Base-by-base conservation (phyloP, 2,113 vertebrate genomes). In the Cichladusa arquata region DNA sequence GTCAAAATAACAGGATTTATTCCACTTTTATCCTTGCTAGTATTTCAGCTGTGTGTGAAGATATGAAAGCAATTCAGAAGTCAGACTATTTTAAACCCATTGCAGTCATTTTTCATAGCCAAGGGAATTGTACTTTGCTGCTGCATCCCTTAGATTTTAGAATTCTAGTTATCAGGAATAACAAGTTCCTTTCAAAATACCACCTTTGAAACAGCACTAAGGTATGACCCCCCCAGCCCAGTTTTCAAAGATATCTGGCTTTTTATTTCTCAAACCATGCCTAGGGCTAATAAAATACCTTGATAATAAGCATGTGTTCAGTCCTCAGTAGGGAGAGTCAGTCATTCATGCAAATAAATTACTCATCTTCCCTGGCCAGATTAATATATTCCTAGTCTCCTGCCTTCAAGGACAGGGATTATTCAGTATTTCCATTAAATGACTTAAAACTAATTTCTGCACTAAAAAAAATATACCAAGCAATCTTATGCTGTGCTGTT, bases 1-100 rank as follows among this genome's bases (percentile, higher is more conserved):
- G 71, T 60, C 82, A 81, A 96, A 96, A 83, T 89, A 95, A 95
- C 62, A 28, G 81, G 78, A 96, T 85, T 88, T 86, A 96, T 82
- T 92, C 92, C 71, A 92, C 86, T 93, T 92, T 81, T 84, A 79
- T 92, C 93, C 80, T 65, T 79, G 57, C 77, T 93, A 65, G 61
- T 85, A 84, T 76, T 97, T 87, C 92, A 94, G 81, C 79, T 83
- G 62, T 82, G 45, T 84, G 77, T 79, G 80, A 89, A 95, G 84
- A 88, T 58, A 83, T 77, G 74, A 92, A 90, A 93, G 92, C 66
- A 90, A 58, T 77, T 77, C 70, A 89, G 28, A 86, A 94, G 58
- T 38, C 44, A 90, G 84, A 85, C 29, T 90, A 95, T 95, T 96
- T 94, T 70, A 93, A 96, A 93, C 14, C 31, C 74, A 62, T 0